Conservation (phyloP, 2,113 vertebrate species). For the Synodontis membranacea region DNA sequence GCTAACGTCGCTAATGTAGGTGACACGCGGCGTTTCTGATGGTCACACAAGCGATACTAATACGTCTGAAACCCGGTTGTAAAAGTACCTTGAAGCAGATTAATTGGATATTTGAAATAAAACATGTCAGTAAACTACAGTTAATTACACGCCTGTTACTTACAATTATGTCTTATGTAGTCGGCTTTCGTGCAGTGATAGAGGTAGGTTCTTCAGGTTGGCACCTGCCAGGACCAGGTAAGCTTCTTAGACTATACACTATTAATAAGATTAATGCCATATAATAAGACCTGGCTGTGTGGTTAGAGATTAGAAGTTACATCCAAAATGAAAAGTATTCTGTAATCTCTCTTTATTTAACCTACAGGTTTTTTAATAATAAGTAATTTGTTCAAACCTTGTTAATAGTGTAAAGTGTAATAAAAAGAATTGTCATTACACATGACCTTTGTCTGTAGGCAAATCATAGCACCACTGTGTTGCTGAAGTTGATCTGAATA, state of each 20-base stretch:
- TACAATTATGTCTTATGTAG: not conserved
- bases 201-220: not conserved
- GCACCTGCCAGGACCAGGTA: not conserved
- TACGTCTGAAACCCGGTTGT: conserved; percentile 26
- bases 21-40: conserved; percentile 61
- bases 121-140: not conserved
- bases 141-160: conserved; percentile 8
- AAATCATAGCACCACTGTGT: not conserved
- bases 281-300: not conserved
- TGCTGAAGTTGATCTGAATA: not conserved
- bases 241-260: not conserved
- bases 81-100: conserved; percentile 8
- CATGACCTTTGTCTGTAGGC: not conserved
- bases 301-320: not conserved
- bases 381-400: not conserved
- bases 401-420: no score
- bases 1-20: conserved; percentile 71
- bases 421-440: not conserved
- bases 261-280: not conserved
- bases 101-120: not conserved
- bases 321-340: not conserved
- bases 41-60: conserved; percentile 21
- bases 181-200: not conserved
- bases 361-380: not conserved
- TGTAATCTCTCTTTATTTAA: no score